Base-by-base conservation (phyloP, 2,113 vertebrate genomes). In the Zosterops japonicus region DNA sequence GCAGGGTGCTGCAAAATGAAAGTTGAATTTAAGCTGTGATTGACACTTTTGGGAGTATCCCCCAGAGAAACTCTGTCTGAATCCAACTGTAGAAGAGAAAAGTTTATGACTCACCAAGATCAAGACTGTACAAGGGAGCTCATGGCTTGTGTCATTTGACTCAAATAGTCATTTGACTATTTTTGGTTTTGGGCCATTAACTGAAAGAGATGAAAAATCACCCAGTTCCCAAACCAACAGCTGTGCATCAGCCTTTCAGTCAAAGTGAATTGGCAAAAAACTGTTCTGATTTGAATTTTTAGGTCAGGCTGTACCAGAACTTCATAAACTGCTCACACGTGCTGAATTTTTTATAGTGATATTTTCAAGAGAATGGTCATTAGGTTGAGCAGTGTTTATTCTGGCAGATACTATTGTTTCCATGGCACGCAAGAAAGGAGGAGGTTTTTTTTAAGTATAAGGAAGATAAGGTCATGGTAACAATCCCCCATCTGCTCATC, bases 301-400 rank as follows among this genome's bases (percentile, higher is more conserved):
- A 94, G 92, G 91, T 96, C 88, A 96, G 72, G 59, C 72, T 96
- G 91, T 95, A 87, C 87, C 77, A 97, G 56, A 82, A 83, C 81
- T 88, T 87, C 64, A 82, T 81, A 91, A 95, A 94, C 72, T 64
- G 41, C 77, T 95, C 29, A 1, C 84, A 94, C 75, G 60, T 92
- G 87, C 52, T 96, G 91, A 95, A 95, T 94, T 86, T 96, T 96
- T 97, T 94, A 94, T 89, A 89, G 47, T 21, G 23, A 36, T 83
- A 83, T 93, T 96, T 97, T 95, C 95, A 96, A 96, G 90, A 93
- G 90, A 88, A 94, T 92, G 78, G 83, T 95, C 94, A 96, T 95
- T 97, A 91, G 56, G 59, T 47, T 95, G 72, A 9, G 10, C 56
- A 89, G 42, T 92, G 65, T 95, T 96, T 96, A 68, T 72, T 95